phyloP scores from a whole-genome alignment of 2,888 invertebrate genomes.

The Cephus pulcher region DNA sequence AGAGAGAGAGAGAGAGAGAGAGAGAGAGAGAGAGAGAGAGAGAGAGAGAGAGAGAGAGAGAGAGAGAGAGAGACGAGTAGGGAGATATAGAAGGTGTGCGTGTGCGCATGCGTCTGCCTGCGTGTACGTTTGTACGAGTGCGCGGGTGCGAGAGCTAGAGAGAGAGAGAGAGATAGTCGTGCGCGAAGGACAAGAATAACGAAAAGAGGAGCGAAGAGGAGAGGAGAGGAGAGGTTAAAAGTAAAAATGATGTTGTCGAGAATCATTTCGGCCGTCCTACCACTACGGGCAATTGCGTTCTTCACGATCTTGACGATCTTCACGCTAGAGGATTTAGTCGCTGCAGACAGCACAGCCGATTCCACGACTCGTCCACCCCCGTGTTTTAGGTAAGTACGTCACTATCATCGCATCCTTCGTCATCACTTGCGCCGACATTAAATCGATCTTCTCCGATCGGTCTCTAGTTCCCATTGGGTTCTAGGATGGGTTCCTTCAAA shows the following conservation, averaged over 20 bases:
- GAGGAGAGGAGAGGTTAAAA: constrained; percentile 13
- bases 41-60: constrained; percentile 3
- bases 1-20: background rate
- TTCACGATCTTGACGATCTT: constrained; percentile 18
- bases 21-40: constrained; percentile 15
- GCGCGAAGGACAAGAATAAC: constrained; percentile 11
- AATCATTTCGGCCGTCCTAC: constrained; percentile 36
- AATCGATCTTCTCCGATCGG: too few species aligned
- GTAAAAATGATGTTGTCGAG: constrained; percentile 48
- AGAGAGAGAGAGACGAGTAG: constrained; percentile 19
- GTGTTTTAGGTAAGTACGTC: constrained; percentile 56
- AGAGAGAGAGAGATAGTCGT: background rate
- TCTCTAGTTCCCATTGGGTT: too few species aligned
- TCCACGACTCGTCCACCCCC: constrained; percentile 45
- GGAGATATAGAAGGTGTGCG: constrained; percentile 5
- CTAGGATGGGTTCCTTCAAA: too few species aligned
- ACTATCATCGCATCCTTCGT: constrained; percentile 5
- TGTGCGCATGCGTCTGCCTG: too few species aligned
- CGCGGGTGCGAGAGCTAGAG: background rate
- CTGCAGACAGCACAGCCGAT: constrained; percentile 24
- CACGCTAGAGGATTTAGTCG: constrained; percentile 31
- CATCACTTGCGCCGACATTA: background rate
- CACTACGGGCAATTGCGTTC: constrained; percentile 39
- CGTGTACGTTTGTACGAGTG: too few species aligned
- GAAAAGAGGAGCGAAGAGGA: constrained; percentile 19